Evolutionary conservation across 2,113 vertebrate genomes (phyloP).

Genomic region (Nycticryphes semicollaris): DNA sequence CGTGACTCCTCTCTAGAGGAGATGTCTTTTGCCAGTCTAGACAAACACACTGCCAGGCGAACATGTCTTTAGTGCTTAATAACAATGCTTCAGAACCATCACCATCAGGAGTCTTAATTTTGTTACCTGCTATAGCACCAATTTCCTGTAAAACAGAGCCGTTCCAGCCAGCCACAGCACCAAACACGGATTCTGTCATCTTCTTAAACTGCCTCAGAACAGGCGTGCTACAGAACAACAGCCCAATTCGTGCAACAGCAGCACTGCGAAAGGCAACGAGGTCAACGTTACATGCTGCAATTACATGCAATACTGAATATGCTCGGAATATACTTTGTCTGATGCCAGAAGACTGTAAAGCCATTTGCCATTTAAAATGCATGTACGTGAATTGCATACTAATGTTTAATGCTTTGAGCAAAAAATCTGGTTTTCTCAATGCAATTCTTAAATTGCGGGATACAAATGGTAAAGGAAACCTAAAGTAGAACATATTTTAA

Average conservation of each 20-base stretch:
- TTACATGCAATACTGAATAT: neutral
- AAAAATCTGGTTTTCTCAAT: neutral
- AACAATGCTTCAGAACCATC: neutral
- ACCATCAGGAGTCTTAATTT: neutral
- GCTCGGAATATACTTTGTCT: neutral
- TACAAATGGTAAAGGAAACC: neutral
- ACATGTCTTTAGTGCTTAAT: neutral
- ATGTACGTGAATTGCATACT: neutral
- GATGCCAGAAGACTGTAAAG: neutral
- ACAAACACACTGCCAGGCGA: neutral
- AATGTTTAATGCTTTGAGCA: neutral
- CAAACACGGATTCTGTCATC: conserved; percentile 75
- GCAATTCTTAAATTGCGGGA: neutral
- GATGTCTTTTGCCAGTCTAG: neutral
- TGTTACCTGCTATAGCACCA: conserved; percentile 79
- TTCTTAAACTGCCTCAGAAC: conserved; percentile 75
- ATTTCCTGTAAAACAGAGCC: conserved; percentile 75
- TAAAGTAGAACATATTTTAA: neutral
- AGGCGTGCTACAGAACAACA: conserved; percentile 62
- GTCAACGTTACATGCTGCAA: neutral
- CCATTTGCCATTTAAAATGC: neutral
- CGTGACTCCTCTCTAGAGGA: neutral
- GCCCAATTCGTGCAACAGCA: conserved; percentile 74
- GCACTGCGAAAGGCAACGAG: conserved; percentile 60
- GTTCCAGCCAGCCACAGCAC: conserved; percentile 68